Conservation (phyloP, 2,113 vertebrate genomes). For the Petromus typicus region DNA sequence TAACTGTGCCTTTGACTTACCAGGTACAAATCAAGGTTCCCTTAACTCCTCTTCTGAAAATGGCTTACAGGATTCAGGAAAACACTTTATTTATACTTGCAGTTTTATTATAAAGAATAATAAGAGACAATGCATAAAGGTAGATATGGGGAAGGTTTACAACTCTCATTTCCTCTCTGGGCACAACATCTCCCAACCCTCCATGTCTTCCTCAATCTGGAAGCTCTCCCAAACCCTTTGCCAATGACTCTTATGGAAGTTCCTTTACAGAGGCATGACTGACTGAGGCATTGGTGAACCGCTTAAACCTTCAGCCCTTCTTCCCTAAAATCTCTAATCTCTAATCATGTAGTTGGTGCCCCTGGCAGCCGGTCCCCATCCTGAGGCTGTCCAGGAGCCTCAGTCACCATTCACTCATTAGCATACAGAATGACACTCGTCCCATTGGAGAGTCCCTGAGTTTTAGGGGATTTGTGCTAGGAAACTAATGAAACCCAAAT, state of each 20-base stretch:
- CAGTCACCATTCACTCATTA: background rate
- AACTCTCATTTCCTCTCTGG: background rate
- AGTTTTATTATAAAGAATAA: background rate
- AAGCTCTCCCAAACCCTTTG: background rate
- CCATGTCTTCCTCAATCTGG: background rate
- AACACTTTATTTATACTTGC: background rate
- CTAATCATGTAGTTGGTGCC: background rate
- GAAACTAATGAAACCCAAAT: background rate
- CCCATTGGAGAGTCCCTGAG: background rate
- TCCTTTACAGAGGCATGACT: background rate
- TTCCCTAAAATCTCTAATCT: background rate
- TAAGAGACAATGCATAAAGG: background rate
- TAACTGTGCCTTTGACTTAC: background rate
- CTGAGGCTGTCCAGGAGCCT: background rate
- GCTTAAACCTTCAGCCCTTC: background rate
- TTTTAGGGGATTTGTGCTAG: background rate
- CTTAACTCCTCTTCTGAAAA: background rate
- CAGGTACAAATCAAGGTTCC: background rate
- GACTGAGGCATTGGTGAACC: background rate
- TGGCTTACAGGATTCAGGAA: background rate
- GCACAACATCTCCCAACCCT: background rate
- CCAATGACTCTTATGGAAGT: background rate
- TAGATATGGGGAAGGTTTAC: background rate
- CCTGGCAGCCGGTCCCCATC: background rate
- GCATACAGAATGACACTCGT: background rate